Conservation (phyloP, 1,140 invertebrate genomes). For the Pseudoatta argentina region DNA sequence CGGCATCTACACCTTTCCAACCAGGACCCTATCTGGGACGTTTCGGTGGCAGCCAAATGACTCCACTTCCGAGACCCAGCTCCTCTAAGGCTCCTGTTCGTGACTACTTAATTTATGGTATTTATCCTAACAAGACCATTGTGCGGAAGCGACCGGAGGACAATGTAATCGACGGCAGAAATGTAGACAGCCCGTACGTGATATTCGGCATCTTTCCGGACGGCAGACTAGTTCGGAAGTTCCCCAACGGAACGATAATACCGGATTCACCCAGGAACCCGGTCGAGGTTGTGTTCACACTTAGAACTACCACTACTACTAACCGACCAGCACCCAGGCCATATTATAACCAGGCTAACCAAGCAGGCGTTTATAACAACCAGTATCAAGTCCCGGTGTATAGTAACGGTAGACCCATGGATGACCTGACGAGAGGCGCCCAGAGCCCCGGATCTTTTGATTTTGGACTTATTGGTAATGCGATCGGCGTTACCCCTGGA, state of each 20-base stretch:
- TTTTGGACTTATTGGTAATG: slow-evolving; percentile 83
- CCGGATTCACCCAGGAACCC: slow-evolving; percentile 88
- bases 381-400: slow-evolving; percentile 77
- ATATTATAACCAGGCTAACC: slow-evolving; percentile 82
- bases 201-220: slow-evolving; percentile 91
- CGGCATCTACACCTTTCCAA: not conserved
- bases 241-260: slow-evolving; percentile 91
- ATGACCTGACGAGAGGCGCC: slow-evolving; percentile 70
- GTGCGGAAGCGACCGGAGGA: slow-evolving; percentile 90
- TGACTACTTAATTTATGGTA: slow-evolving; percentile 91
- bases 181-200: slow-evolving; percentile 90
- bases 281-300: slow-evolving; percentile 85
- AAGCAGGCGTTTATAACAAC: slow-evolving; percentile 78
- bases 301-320: slow-evolving; percentile 84
- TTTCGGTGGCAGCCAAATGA: slow-evolving; percentile 81
- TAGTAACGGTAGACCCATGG: slow-evolving; percentile 81
- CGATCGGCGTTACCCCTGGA: slow-evolving; percentile 79
- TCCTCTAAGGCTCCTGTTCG: slow-evolving; percentile 86
- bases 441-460: slow-evolving; percentile 80
- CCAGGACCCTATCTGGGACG: slow-evolving; percentile 81
- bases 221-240: slow-evolving; percentile 91
- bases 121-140: slow-evolving; percentile 91
- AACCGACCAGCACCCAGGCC: slow-evolving; percentile 79
- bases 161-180: slow-evolving; percentile 88
- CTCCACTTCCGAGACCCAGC: slow-evolving; percentile 82